Conservation (phyloP, 2,113 vertebrate genomes). For the Marmota flaviventris region DNA sequence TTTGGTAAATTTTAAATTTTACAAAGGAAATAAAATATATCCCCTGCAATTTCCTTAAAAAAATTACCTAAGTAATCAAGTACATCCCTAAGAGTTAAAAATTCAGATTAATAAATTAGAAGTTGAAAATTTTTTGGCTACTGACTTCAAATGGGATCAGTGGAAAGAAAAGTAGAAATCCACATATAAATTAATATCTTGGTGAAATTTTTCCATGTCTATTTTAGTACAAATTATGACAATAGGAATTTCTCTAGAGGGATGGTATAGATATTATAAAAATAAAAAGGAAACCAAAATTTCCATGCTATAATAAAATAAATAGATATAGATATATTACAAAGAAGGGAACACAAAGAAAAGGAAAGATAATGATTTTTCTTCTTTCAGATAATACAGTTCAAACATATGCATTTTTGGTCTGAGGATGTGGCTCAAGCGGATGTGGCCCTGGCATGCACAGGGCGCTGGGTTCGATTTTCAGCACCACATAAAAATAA, state of each 20-base stretch:
- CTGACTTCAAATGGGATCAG: not conserved
- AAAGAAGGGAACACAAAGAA: not conserved
- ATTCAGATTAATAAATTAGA: not conserved
- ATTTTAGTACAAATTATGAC: not conserved
- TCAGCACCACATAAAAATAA: no score
- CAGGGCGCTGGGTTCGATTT: no score
- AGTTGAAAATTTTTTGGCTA: not conserved
- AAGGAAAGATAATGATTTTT: not conserved
- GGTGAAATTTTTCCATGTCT: not conserved
- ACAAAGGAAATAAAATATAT: not conserved
- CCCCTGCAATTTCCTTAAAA: not conserved
- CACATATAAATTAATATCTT: not conserved
- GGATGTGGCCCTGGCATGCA: no score
- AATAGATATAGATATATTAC: not conserved
- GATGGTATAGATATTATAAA: not conserved
- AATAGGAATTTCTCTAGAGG: not conserved
- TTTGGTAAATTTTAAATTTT: slow-evolving; percentile 8
- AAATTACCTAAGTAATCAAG: not conserved
- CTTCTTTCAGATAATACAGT: not conserved
- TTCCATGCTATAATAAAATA: not conserved
- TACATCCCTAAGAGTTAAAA: not conserved
- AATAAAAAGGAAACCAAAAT: not conserved
- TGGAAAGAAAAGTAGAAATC: not conserved
- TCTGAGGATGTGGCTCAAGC: no score
- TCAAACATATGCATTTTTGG: not conserved